phyloP scores from a whole-genome alignment of 64 coral and sea anemone genomes.

The Acropora yongei region DNA sequence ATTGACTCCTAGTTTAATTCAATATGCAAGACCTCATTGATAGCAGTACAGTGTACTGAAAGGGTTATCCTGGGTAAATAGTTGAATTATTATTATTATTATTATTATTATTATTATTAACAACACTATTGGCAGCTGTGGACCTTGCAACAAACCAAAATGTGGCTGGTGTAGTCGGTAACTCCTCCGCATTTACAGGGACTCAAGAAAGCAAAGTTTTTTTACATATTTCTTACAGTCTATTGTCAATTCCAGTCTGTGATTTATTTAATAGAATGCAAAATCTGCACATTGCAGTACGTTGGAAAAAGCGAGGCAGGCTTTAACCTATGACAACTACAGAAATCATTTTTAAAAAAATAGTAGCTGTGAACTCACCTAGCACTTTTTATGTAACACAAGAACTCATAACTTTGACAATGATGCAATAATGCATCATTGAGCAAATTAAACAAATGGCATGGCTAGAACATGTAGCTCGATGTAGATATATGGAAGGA shows the following conservation, averaged over 20 bases:
- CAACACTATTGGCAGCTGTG: too few relatives aligned
- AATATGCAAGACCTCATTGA: too few relatives aligned
- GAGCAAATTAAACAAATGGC: conserved; percentile 15
- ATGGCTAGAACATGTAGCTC: too few relatives aligned
- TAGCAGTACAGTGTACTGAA: too few relatives aligned
- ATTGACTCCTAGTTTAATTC: too few relatives aligned
- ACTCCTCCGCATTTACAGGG: too few relatives aligned
- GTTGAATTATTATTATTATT: too few relatives aligned
- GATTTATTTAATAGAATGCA: conserved; percentile 26
- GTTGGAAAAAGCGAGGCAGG: conserved; percentile 18
- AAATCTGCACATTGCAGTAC: conserved; percentile 6
- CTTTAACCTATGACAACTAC: conserved; percentile 29
- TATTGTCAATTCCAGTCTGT: conserved; percentile 25
- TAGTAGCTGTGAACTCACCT: conserved; percentile 21
- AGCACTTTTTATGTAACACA: conserved; percentile 15
- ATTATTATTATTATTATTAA: too few relatives aligned
- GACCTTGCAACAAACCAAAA: too few relatives aligned
- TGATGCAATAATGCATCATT: background rate
- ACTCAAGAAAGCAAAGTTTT: background rate
- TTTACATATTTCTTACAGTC: conserved; percentile 6
- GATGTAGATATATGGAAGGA: background rate
- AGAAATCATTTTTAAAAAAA: conserved; percentile 20
- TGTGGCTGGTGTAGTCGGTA: too few relatives aligned
- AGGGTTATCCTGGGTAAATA: too few relatives aligned
- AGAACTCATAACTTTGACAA: conserved; percentile 31